Percentiles rank a stretch among this genome's conserved stretches.
These are phyloP conservation scores for Zophobas atratus DNA, from an alignment of 1,140 invertebrate species.

Conservation along the genomic window DNA sequence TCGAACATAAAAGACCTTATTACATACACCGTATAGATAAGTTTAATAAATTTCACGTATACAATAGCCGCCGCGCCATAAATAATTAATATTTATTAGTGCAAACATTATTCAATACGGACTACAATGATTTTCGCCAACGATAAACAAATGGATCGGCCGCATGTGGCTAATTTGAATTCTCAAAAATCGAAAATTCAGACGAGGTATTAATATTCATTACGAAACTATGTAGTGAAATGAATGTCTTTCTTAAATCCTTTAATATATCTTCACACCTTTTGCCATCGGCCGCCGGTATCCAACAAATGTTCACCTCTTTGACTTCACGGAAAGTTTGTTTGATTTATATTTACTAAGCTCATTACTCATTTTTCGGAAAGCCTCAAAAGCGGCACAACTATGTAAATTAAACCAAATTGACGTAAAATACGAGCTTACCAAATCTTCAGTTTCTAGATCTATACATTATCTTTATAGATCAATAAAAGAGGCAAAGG, in stretches of 20 bases:
- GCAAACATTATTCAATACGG: conserved; percentile 30
- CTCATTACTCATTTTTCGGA: conserved; percentile 20
- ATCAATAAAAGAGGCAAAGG: conserved; percentile 19
- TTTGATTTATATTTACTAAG: conserved; percentile 20
- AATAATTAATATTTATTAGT: conserved; percentile 44
- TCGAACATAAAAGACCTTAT: conserved; percentile 44
- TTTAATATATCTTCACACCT: conserved; percentile 12
- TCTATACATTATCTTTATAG: conserved; percentile 30
- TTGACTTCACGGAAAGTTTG: conserved; percentile 1
- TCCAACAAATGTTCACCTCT: conserved; percentile 5
- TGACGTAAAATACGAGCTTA: conserved; percentile 10
- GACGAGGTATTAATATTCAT: neutral
- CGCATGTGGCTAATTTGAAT: neutral
- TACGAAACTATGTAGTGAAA: neutral
- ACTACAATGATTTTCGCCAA: neutral
- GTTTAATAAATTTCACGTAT: conserved; percentile 40
- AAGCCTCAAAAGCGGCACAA: neutral
- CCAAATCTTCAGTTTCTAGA: conserved; percentile 23
- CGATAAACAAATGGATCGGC: conserved; percentile 19
- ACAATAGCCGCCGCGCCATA: conserved; percentile 27
- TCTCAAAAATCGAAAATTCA: neutral
- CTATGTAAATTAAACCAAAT: neutral
- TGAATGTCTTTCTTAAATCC: conserved; percentile 14
- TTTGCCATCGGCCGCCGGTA: conserved; percentile 10
- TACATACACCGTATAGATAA: conserved; percentile 40